These are phyloP conservation scores for Molossus alvarezi DNA, from an alignment of 2,797 vertebrate genomes.

Conservation along the genomic window DNA sequence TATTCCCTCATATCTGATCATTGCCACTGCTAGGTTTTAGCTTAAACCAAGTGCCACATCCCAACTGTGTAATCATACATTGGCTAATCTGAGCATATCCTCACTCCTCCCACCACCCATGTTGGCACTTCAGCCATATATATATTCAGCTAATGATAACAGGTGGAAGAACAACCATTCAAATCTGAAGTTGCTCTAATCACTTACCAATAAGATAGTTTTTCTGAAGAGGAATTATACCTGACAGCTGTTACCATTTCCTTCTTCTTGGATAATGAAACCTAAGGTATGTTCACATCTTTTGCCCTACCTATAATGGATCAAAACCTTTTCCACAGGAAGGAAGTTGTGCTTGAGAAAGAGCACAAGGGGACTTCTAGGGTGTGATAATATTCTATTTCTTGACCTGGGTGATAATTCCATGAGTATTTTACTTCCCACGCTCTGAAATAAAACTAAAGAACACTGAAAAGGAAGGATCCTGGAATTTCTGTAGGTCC, in stretches of 20 bases:
- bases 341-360: slow-evolving; percentile 15
- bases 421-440: slow-evolving; percentile 52
- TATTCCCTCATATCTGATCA: slow-evolving; percentile 38
- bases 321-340: slow-evolving; percentile 61
- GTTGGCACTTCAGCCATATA: slow-evolving; percentile 41
- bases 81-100: neutral
- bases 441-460: slow-evolving; percentile 65
- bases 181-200: slow-evolving; percentile 73
- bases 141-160: slow-evolving; percentile 24
- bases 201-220: slow-evolving; percentile 77
- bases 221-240: slow-evolving; percentile 77
- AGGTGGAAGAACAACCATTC: slow-evolving; percentile 37
- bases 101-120: neutral
- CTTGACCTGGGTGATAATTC: slow-evolving; percentile 42
- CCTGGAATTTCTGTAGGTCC: slow-evolving; percentile 15
- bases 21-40: slow-evolving; percentile 33
- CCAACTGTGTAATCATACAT: neutral
- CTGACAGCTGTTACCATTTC: slow-evolving; percentile 76
- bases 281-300: slow-evolving; percentile 57
- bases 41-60: slow-evolving; percentile 42
- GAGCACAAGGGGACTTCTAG: neutral
- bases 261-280: slow-evolving; percentile 66
- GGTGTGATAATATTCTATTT: slow-evolving; percentile 30
- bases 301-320: slow-evolving; percentile 61
- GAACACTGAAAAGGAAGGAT: slow-evolving; percentile 29